Evolutionary conservation across 2,888 invertebrate species (phyloP).

Genomic region (Cataglyphis cursor): DNA sequence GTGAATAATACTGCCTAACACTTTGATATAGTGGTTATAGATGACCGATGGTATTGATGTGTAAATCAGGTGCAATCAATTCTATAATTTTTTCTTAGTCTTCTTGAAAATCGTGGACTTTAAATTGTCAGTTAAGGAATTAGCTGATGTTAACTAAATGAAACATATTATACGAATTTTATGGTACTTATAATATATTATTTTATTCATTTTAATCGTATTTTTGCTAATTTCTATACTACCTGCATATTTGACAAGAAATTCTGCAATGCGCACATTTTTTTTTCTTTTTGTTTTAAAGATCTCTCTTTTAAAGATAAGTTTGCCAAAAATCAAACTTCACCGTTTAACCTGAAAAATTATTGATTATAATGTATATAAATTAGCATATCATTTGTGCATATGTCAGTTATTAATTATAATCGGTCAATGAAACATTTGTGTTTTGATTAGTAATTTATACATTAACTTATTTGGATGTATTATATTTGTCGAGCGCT

Average conservation of each 20-base stretch:
- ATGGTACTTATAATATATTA: not conserved
- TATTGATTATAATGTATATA: not conserved
- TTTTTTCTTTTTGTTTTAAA: not conserved
- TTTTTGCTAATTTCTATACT: not conserved
- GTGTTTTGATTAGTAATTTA: not conserved
- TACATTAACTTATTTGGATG: slow-evolving; percentile 3
- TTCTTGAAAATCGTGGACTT: not conserved
- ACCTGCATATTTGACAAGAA: not conserved
- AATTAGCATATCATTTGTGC: not conserved
- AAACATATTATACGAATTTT: not conserved
- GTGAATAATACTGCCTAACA: slow-evolving; percentile 25
- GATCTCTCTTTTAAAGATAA: not conserved
- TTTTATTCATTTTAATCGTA: not conserved
- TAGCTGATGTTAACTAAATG: not conserved
- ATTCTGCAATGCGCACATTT: not conserved
- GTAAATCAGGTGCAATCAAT: not conserved
- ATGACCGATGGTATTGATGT: slow-evolving; percentile 6
- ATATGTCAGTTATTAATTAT: not conserved
- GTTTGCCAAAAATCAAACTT: not conserved
- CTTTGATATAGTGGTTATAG: slow-evolving; percentile 29
- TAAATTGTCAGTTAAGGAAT: not conserved
- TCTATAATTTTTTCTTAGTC: not conserved
- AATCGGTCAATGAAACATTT: not conserved
- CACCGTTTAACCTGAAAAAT: not conserved
- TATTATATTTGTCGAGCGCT: not conserved